Evolutionary conservation across 2,888 invertebrate species (phyloP), one percentile per base, ranked within the genome.

Genomic region (Podabrus alpinus): DNA sequence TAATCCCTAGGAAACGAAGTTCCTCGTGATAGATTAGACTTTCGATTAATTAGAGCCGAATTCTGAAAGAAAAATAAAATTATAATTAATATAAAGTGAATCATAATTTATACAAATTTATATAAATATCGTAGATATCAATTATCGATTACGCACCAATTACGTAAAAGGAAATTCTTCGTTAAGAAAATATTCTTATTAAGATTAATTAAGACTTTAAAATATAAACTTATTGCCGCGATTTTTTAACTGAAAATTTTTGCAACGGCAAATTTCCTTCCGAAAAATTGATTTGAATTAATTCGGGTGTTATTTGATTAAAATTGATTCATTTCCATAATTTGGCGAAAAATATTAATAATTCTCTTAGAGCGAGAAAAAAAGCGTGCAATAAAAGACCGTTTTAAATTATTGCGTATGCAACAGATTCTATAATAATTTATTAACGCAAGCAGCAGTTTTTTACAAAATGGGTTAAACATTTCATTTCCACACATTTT

Each of bases 1-100:
- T 76, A 79, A 68, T 79, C 79, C 17, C 66, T 68, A 7, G 77
- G 79, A 67, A 77, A 75, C 16, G 78, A 79, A 16, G 76, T 66
- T 59, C 79, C 80, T 24, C 79, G 74, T 16, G 74, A 68, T 16
- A 74, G 69, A 72, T 68, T 73, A 16, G 78, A 60, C 61, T 73
- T 77, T 24, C 74, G 77, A 66, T 73, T 60, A 69, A 68, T 74
- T 67, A 69, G 64, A 24, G 77, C 74, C 3, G 78, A 78, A 17
- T 77, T 75, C 80, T 80, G 76, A 66, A 78, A 78, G 29, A 25
- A 72, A 78, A 73, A 29, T 4, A 73, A 16, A 64, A 68, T 61
- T 19, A 69, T 21, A 24, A 45, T 45, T 45, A 45, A 45, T 45
- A 45, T 45, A 45, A 7, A 45, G n/a, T 45, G 45, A 45, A 45